Percentiles rank a stretch among this genome's conserved stretches.
phyloP scores from a whole-genome alignment of 2,888 invertebrate species.

The Apoderus coryli region DNA sequence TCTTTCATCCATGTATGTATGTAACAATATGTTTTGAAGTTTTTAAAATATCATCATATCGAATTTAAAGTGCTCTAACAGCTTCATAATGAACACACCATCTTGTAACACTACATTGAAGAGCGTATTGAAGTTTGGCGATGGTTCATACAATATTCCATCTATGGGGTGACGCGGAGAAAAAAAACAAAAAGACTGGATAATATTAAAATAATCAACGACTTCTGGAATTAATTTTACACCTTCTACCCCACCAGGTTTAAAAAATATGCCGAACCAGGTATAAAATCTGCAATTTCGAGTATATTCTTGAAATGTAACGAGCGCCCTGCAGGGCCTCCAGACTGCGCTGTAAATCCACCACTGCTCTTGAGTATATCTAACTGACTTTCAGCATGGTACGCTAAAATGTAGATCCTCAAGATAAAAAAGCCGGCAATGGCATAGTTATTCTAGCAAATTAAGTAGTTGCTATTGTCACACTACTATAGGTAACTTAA shows the following conservation, averaged over 20 bases:
- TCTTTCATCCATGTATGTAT: not conserved
- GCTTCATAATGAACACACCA: constrained; percentile 7
- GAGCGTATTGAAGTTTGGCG: constrained; percentile 4
- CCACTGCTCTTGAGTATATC: too few relatives aligned
- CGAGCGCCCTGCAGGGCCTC: too few relatives aligned
- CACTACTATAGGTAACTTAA: too few relatives aligned
- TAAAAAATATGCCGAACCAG: constrained; percentile 5
- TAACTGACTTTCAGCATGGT: too few relatives aligned
- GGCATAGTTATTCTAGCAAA: too few relatives aligned
- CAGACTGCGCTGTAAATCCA: too few relatives aligned
- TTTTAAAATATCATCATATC: constrained; percentile 4
- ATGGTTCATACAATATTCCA: constrained; percentile 7
- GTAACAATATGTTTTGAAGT: not conserved
- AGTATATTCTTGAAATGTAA: constrained; percentile 4
- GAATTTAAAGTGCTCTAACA: not conserved
- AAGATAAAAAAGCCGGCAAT: too few relatives aligned
- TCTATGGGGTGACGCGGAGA: constrained; percentile 6
- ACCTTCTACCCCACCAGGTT: constrained; percentile 7
- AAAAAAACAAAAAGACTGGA: constrained; percentile 8
- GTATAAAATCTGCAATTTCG: constrained; percentile 6
- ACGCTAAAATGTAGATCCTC: too few relatives aligned
- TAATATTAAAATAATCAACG: constrained; percentile 6
- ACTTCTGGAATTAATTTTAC: constrained; percentile 6
- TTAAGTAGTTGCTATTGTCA: too few relatives aligned
- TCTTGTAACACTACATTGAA: constrained; percentile 7